phyloP scores from a whole-genome alignment of 2,113 vertebrate genomes.

The Gopherus flavomarginatus region DNA sequence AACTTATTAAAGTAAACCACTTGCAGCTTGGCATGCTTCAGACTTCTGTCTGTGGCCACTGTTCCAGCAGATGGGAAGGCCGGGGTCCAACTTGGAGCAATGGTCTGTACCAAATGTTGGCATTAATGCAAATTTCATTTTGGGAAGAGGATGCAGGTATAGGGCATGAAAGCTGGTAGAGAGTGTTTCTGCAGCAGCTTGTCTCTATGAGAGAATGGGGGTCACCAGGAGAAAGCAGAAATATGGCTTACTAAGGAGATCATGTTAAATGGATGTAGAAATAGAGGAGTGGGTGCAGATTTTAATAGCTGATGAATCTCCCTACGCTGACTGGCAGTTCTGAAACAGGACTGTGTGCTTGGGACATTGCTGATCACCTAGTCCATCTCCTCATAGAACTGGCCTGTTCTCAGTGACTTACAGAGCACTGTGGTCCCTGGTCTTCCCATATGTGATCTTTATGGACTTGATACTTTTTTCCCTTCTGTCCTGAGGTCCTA shows the following conservation, averaged over 20 bases:
- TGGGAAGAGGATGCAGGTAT: slow-evolving; percentile 23
- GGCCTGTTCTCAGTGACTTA: background rate
- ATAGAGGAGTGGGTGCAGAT: background rate
- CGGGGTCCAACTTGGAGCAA: background rate
- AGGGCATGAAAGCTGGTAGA: background rate
- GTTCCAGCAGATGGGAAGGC: slow-evolving; percentile 10
- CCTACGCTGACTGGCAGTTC: background rate
- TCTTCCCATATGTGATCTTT: background rate
- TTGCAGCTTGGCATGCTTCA: background rate
- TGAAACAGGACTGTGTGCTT: background rate
- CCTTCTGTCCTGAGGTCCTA: fast-evolving
- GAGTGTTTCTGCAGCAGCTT: slow-evolving; percentile 27
- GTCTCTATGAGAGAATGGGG: background rate
- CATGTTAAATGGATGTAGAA: background rate
- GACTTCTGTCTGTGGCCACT: slow-evolving; percentile 1
- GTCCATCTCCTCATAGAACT: background rate
- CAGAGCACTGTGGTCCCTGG: background rate
- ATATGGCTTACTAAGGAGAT: background rate
- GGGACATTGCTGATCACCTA: background rate
- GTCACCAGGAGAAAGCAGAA: background rate
- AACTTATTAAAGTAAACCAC: background rate
- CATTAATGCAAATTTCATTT: background rate
- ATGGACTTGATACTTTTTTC: background rate
- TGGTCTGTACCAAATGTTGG: background rate
- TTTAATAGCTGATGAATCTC: background rate